phyloP scores from a whole-genome alignment of 2,113 vertebrate genomes.

The Coregonus clupeaformis region DNA sequence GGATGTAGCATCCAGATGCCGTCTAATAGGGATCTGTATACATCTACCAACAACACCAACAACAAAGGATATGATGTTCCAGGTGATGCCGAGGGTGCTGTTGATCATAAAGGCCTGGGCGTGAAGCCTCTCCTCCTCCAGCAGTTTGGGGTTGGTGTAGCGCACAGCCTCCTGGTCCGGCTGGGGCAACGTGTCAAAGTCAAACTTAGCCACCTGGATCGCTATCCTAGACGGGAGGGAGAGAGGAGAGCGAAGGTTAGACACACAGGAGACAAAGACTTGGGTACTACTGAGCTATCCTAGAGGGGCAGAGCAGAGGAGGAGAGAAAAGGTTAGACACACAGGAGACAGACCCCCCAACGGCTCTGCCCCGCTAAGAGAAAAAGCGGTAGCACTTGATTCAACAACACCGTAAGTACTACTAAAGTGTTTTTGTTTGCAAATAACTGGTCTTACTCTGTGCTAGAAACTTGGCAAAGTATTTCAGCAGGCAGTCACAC shows the following conservation, averaged over 20 bases:
- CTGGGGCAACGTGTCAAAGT: conserved; percentile 84
- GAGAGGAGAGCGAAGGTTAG: conserved; percentile 6
- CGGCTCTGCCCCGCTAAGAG: not conserved
- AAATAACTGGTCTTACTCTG: too few species aligned
- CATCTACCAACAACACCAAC: conserved; percentile 9
- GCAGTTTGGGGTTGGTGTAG: conserved; percentile 77
- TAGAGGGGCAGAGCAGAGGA: too few species aligned
- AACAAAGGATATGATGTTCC: conserved; percentile 96
- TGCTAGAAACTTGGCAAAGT: too few species aligned
- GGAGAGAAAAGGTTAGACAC: conserved; percentile 7
- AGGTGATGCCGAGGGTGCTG: conserved; percentile 88
- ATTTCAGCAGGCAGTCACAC: not conserved
- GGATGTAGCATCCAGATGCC: conserved; percentile 61
- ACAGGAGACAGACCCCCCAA: not conserved
- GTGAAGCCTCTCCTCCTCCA: conserved; percentile 88
- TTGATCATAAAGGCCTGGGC: conserved; percentile 88
- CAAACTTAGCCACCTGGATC: conserved; percentile 96
- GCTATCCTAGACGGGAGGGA: conserved; percentile 82
- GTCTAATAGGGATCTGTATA: conserved; percentile 11
- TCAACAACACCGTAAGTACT: not conserved
- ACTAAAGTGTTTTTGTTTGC: not conserved
- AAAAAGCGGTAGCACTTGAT: not conserved
- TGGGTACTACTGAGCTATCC: too few species aligned
- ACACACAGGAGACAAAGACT: not conserved
- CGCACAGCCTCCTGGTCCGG: conserved; percentile 71